phyloP scores from a whole-genome alignment of 1,140 invertebrate genomes.

The Himalopsyche phryganea region DNA sequence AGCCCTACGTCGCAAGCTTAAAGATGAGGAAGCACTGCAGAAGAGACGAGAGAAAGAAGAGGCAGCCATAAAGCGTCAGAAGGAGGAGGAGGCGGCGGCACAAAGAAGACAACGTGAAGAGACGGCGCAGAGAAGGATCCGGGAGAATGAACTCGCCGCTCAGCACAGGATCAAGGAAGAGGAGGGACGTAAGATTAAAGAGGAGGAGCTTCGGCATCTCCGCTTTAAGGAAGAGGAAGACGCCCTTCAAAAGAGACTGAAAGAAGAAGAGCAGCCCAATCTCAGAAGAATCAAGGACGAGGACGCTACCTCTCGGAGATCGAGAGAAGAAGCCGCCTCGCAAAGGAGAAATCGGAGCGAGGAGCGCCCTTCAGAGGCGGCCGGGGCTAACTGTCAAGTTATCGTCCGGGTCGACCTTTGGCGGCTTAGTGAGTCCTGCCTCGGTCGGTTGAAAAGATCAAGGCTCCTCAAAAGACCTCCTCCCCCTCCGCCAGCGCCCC shows the following conservation, averaged over 20 bases:
- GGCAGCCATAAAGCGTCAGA: slow-evolving; percentile 10
- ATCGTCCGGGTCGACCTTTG: slow-evolving; percentile 37
- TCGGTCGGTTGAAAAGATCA: slow-evolving; percentile 7
- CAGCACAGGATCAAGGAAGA: background rate
- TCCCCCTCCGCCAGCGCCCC: slow-evolving; percentile 32
- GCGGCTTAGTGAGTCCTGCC: slow-evolving; percentile 25
- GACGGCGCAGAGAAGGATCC: background rate
- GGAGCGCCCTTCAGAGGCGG: background rate
- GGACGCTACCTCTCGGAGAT: slow-evolving; percentile 21
- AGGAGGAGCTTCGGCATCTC: slow-evolving; percentile 22
- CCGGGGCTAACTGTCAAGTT: background rate
- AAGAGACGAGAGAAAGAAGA: slow-evolving; percentile 22
- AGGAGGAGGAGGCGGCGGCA: slow-evolving; percentile 20
- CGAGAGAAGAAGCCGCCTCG: slow-evolving; percentile 24
- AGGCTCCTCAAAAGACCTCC: slow-evolving; percentile 33
- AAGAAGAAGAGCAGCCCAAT: slow-evolving; percentile 14
- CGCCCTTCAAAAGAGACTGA: slow-evolving; percentile 11
- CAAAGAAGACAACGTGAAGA: slow-evolving; percentile 14
- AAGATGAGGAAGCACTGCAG: slow-evolving; percentile 21
- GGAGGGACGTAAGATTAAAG: slow-evolving; percentile 18
- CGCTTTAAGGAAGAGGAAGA: slow-evolving; percentile 22
- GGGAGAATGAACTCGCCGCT: background rate
- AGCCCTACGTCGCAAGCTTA: slow-evolving; percentile 15
- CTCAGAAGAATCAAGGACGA: slow-evolving; percentile 13
- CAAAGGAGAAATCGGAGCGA: background rate